These are phyloP conservation scores for Drosophila athabasca DNA, from an alignment of 1,140 invertebrate species.

Conservation along the genomic window DNA sequence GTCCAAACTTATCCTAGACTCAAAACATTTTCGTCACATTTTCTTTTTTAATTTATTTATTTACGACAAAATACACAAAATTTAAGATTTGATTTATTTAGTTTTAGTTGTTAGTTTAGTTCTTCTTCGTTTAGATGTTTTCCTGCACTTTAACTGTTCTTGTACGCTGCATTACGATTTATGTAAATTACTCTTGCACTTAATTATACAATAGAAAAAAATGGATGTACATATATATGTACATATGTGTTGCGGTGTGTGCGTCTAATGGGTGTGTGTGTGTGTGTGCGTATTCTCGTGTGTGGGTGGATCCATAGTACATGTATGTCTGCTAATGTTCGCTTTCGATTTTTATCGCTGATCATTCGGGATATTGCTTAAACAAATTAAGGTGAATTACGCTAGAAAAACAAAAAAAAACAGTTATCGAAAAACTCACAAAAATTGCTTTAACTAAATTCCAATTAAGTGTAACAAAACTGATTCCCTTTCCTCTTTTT, in stretches of 20 bases:
- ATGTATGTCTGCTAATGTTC: slow-evolving; percentile 8
- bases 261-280: slow-evolving; percentile 34
- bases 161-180: slow-evolving; percentile 51
- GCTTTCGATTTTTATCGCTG: slow-evolving; percentile 2
- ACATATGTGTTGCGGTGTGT: slow-evolving; percentile 13
- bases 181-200: slow-evolving; percentile 56
- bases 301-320: slow-evolving; percentile 2
- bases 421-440: slow-evolving; percentile 8
- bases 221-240: slow-evolving; percentile 26
- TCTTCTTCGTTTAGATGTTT: slow-evolving; percentile 47
- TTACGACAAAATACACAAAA: slow-evolving; percentile 81
- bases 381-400: slow-evolving; percentile 43
- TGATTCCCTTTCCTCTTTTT: not conserved
- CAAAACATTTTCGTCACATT: not conserved
- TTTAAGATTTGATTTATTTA: slow-evolving; percentile 75
- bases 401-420: slow-evolving; percentile 50
- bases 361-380: slow-evolving; percentile 25
- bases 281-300: slow-evolving; percentile 3
- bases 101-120: slow-evolving; percentile 56
- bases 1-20: too few relatives aligned
- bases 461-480: slow-evolving; percentile 34
- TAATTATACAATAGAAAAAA: slow-evolving; percentile 71
- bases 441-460: slow-evolving; percentile 76
- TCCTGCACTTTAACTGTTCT: slow-evolving; percentile 31
- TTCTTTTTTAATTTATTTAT: slow-evolving; percentile 71